A percentile compares a stretch with the other conserved stretches of the same genome.
Conservation (phyloP, 1,140 invertebrate genomes). For the Trichonephila clavata region DNA sequence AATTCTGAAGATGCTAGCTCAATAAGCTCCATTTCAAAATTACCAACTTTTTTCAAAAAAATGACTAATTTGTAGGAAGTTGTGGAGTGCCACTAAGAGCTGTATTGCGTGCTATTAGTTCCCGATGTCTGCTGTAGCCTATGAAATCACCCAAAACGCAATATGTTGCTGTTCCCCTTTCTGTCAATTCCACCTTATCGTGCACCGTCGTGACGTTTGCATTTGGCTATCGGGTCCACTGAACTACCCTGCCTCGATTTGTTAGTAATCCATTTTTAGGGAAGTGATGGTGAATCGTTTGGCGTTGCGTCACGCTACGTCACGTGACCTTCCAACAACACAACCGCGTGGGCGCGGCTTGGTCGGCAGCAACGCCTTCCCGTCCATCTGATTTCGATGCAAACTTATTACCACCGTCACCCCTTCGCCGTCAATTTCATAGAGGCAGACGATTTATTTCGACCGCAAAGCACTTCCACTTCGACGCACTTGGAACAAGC, state of each 20-base stretch:
- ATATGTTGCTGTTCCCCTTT: neutral
- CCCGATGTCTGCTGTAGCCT: too few species aligned
- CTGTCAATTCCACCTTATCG: neutral
- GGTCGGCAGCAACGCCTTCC: conserved; percentile 28
- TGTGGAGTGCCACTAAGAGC: too few species aligned
- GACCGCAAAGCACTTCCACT: conserved; percentile 3
- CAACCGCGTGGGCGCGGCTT: neutral
- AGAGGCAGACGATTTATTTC: conserved; percentile 32
- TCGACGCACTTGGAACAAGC: neutral
- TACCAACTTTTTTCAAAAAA: too few species aligned
- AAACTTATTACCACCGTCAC: conserved; percentile 9
- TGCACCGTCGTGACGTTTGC: neutral
- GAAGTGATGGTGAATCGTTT: conserved; percentile 40
- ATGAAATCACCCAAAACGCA: neutral
- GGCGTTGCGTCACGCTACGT: conserved; percentile 49
- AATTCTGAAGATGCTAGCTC: too few species aligned
- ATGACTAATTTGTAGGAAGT: too few species aligned
- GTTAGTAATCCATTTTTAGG: conserved; percentile 52
- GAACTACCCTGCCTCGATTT: conserved; percentile 51
- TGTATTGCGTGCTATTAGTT: too few species aligned
- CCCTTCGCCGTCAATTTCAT: conserved; percentile 18
- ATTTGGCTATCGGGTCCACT: conserved; percentile 38
- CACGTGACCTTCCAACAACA: conserved; percentile 28
- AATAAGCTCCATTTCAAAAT: too few species aligned
- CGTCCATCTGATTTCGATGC: conserved; percentile 50